Percentiles rank a stretch among this genome's conserved stretches.
These are phyloP conservation scores for Dromaius novaehollandiae DNA, from an alignment of 2,113 vertebrate species.

Conservation along the genomic window DNA sequence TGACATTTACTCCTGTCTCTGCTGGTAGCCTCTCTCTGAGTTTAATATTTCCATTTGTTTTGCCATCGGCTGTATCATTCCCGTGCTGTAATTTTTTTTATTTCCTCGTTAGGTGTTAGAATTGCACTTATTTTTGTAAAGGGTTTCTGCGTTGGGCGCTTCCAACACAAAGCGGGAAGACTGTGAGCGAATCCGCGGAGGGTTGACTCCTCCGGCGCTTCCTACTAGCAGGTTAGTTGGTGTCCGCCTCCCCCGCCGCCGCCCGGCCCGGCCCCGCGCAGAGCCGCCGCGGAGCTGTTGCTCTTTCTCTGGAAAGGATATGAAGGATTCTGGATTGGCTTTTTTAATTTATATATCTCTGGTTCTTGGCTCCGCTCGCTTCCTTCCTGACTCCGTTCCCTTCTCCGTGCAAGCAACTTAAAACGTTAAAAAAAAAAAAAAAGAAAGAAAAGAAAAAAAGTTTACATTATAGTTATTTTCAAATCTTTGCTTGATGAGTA, in stretches of 20 bases:
- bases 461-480: conserved; percentile 72
- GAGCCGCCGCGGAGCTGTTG: background rate
- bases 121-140: conserved; percentile 60
- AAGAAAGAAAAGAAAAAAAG: background rate
- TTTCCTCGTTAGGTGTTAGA: conserved; percentile 65
- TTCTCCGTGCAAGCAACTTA: conserved; percentile 42
- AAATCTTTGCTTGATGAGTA: conserved; percentile 75
- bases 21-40: conserved; percentile 53
- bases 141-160: conserved; percentile 18
- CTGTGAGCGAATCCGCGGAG: background rate
- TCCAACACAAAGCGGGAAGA: conserved; percentile 18
- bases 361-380: background rate
- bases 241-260: background rate
- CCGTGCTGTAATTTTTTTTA: conserved; percentile 62
- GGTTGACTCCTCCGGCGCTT: conserved; percentile 48
- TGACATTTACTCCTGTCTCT: conserved; percentile 68
- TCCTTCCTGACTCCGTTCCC: background rate
- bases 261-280: background rate
- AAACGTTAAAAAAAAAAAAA: conserved; percentile 48
- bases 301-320: background rate
- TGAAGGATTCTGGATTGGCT: conserved; percentile 3
- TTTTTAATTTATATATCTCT: conserved; percentile 36
- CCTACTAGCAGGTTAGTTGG: background rate
- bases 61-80: conserved; percentile 60
- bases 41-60: conserved; percentile 59